Base-by-base conservation (phyloP, 2,888 invertebrate species). In the Philaethria dido region DNA sequence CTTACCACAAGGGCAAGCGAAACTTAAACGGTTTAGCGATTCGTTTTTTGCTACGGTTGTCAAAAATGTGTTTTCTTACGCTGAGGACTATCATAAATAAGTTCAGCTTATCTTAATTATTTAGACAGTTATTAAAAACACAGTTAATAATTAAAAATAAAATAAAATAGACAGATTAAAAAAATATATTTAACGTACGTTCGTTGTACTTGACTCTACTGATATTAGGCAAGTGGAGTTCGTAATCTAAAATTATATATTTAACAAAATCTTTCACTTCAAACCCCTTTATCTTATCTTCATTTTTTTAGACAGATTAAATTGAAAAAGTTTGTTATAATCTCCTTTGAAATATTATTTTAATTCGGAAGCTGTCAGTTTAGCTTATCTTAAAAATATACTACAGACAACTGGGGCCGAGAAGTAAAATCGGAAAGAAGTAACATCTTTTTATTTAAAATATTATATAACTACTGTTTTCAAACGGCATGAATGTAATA, bases 311-410 rank as follows among this genome's bases (percentile, higher is more conserved):
- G 57, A 18, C 39, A 22, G 22, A 42, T 22, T 11, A n/a, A 55
- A 22, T 42, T 55, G 20, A 22, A 39, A 55, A 20, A 55, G n/a
- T 39, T 22, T 20, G 20, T n/a, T 55, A 9, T 55, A 55, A 39
- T 57, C 22, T 22, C 39, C 22, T 42, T n/a, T 42, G 22, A 22
- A 22, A 22, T 20, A 42, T 57, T 39, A 8, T 20, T 22, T 39
- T 55, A 57, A 55, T 55, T 55, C 14, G 18, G 36, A 20, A 39
- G 36, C 13, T 18, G 14, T 36, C 18, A 39, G 14, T 39, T 39
- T 4, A 14, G 14, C 4, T 39, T 39, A 20, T 39, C 20, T 55
- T 55, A n/a, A 14, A 14, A 9, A 14, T 9, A 52, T 29, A 33
- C 16, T 57, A 9, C 22, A 55, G 22, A 4, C 8, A 57, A 22